Evolutionary conservation across 2,797 vertebrate species (phyloP), one percentile per base, ranked within the genome.

Genomic region (Xenentodon cancila): DNA sequence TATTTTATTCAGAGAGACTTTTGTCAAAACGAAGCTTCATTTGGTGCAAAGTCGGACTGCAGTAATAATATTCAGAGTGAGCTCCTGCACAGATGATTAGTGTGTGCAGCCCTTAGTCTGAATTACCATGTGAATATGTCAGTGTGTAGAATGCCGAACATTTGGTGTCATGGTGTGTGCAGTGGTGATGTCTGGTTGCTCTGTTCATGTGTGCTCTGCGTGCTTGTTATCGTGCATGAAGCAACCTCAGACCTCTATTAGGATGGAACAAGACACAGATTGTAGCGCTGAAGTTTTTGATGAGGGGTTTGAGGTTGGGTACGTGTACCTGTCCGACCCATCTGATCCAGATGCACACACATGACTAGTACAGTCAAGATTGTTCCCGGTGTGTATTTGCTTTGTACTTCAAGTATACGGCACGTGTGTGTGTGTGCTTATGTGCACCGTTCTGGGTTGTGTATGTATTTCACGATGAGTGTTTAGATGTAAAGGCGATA

Each of bases 401-500:
- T 7, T 7, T 32, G 32, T 13, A 3, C 42, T 42, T 54, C 6
- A n/a, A 12, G 22, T 22, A 5, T 0, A 49, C 55, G 19, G 21
- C 19, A 52, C 45, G 77, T 27, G 62, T 57, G 48, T 53, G 21
- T 19, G 1, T 25, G n/a, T n/a, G n/a, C n/a, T n/a, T n/a, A n/a
- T n/a, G n/a, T 15, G 45, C 57, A 44, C 47, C 9, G 9, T n/a
- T 43, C 19, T n/a, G 8, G 44, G 17, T 40, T 17, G 16, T 18
- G 45, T 46, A 8, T 48, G 46, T 42, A 20, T 78, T 68, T 86
- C 71, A 87, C 79, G 74, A 75, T 21, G 40, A 67, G 58, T 65
- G 75, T 85, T 83, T 77, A 66, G 71, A 80, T 85, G 84, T 90
- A 64, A 75, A 45, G 56, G 56, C 63, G 64, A 58, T 84, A 73